Conservation (phyloP, 2,888 invertebrate species). For the Sussaba pulchella region DNA sequence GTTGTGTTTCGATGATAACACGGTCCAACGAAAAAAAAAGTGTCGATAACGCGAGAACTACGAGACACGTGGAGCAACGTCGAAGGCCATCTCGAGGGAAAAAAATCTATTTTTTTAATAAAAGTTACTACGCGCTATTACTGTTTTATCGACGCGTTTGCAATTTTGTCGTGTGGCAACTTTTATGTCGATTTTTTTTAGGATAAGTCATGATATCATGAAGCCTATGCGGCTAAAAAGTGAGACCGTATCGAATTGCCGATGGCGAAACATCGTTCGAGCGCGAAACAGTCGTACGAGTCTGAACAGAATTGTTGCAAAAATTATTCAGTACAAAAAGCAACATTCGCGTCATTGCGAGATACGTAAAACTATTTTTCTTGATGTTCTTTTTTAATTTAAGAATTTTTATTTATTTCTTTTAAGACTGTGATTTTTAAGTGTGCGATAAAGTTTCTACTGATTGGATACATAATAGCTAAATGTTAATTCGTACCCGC, state of each 20-base stretch:
- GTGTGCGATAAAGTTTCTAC: too few relatives aligned
- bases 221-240: background rate
- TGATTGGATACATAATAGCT: too few relatives aligned
- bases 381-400: too few relatives aligned
- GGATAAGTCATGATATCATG: background rate
- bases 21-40: background rate
- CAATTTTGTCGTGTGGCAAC: background rate
- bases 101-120: background rate
- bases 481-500: too few relatives aligned
- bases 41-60: background rate
- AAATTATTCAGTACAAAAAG: conserved; percentile 5
- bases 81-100: background rate
- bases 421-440: too few relatives aligned
- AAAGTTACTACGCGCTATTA: background rate
- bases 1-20: too few relatives aligned
- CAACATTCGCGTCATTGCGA: background rate
- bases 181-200: background rate
- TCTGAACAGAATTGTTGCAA: background rate
- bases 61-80: background rate
- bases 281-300: background rate
- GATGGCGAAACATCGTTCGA: background rate
- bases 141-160: background rate
- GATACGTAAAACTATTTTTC: too few relatives aligned
- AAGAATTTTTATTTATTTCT: too few relatives aligned
- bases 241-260: background rate